Base-by-base conservation (phyloP, 2,888 invertebrate species). In the Microchrysa polita region DNA sequence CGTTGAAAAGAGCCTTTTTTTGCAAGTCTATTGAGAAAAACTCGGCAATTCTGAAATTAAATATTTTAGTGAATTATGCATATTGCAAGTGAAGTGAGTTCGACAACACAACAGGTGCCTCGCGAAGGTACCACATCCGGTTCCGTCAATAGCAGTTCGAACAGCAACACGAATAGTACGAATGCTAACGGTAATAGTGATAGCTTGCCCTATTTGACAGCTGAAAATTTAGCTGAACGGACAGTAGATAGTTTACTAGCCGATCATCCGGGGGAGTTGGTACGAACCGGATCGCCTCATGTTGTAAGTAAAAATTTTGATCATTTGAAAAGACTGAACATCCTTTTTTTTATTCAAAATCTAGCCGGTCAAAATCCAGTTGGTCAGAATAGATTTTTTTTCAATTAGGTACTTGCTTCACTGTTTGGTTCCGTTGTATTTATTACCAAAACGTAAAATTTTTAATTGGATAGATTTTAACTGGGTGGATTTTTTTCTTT, bases 221-320 rank as follows among this genome's bases (percentile, higher is more conserved):
- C 94, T 5, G 94, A 94, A 83, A 87, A 93, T 65, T 85, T 95
- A 77, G 93, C 94, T 61, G 95, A 95, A 81, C 88, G 94, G 77
- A 94, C 95, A 1, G 86, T 95, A 76, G 94, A 94, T 82, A 93
- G 93, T 67, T 87, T 95, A 76, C 86, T 96, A 75, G 92, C 94
- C 72, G 96, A 96, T 81, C 96, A 96, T 86, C 95, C 96, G 2
- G 96, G 96, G 18, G 95, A 96, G 86, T 87, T 98, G 78, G 92
- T 97, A 75, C 90, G 96, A 82, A 98, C 98, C 78, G 98, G 97
- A n/a, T 91, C 93, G 82, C 97, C 97, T 1, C 93, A 96, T 87
- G 92, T 98, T 84, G 92, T 97, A 80, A 86, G 87, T 85, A 60
- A n/a, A n/a, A 5, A 34, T 40, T 16, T 22, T 61, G 27, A 7